Evolutionary conservation across 2,797 vertebrate genomes (phyloP).

Genomic region (Linurgus olivaceus): DNA sequence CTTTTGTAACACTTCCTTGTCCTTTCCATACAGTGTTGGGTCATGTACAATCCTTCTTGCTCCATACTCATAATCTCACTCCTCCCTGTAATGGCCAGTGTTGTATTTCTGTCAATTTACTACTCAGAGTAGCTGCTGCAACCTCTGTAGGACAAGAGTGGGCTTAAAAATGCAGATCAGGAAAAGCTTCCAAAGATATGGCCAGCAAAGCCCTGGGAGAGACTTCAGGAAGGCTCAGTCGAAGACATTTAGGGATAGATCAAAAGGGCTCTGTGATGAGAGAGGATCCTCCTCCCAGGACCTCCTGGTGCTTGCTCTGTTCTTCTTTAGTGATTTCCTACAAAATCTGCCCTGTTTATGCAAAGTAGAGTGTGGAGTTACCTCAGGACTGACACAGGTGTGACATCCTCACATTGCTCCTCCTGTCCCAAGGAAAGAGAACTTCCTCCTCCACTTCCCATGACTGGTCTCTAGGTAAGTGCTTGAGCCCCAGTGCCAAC

Average conservation of each 20-base stretch:
- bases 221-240: accelerated
- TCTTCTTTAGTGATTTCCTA: neutral
- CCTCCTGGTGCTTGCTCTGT: accelerated
- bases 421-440: neutral
- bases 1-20: neutral
- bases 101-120: neutral
- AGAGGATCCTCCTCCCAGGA: neutral
- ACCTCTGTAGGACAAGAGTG: neutral
- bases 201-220: neutral
- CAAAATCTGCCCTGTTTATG: neutral
- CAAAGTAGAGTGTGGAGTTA: accelerated
- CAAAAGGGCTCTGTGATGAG: neutral
- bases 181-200: neutral
- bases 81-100: neutral
- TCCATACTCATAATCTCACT: neutral
- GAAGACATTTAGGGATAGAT: neutral
- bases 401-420: neutral
- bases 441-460: neutral
- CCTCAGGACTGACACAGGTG: neutral
- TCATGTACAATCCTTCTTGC: neutral
- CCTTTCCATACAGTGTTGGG: neutral
- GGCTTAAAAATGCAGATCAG: neutral
- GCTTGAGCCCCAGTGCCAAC: neutral
- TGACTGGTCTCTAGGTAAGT: neutral
- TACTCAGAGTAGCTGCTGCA: neutral